These are phyloP conservation scores for Diorhabda carinulata DNA, from an alignment of 1,140 invertebrate genomes.

Conservation along the genomic window DNA sequence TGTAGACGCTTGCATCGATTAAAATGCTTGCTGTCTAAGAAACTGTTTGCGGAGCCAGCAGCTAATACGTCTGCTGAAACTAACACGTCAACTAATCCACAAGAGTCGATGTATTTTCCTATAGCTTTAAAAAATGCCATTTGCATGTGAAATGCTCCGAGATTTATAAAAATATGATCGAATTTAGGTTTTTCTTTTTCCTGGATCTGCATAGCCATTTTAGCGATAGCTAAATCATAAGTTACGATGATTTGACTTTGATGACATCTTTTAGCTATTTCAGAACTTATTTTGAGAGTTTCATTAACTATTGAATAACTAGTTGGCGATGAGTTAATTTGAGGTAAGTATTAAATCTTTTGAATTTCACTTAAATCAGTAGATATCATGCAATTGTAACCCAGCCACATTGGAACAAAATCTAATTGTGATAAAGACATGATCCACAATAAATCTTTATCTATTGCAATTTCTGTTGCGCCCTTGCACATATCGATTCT, in stretches of 20 bases:
- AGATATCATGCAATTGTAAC: constrained; percentile 37
- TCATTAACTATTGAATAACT: constrained; percentile 16
- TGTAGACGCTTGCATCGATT: constrained; percentile 36
- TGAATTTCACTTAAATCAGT: constrained; percentile 35
- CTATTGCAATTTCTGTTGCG: constrained; percentile 30
- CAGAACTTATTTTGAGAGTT: background rate
- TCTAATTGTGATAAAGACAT: constrained; percentile 38
- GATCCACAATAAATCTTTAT: constrained; percentile 41
- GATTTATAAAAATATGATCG: background rate
- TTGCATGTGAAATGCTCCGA: background rate
- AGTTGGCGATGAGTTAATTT: constrained; percentile 35
- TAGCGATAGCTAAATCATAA: too few species aligned
- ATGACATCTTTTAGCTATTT: too few species aligned
- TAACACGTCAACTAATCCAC: constrained; percentile 41
- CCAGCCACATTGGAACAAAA: constrained; percentile 42
- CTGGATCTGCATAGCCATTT: background rate
- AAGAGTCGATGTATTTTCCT: constrained; percentile 43
- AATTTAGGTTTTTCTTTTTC: background rate
- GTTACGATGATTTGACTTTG: too few species aligned
- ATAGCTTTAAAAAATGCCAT: constrained; percentile 21
- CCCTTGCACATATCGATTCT: constrained; percentile 23
- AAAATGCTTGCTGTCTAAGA: constrained; percentile 43
- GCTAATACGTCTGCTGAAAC: constrained; percentile 41
- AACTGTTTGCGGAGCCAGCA: constrained; percentile 42
- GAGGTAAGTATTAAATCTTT: constrained; percentile 32